These are phyloP conservation scores for Dioctria linearis DNA, from an alignment of 2,888 invertebrate genomes.

Conservation along the genomic window DNA sequence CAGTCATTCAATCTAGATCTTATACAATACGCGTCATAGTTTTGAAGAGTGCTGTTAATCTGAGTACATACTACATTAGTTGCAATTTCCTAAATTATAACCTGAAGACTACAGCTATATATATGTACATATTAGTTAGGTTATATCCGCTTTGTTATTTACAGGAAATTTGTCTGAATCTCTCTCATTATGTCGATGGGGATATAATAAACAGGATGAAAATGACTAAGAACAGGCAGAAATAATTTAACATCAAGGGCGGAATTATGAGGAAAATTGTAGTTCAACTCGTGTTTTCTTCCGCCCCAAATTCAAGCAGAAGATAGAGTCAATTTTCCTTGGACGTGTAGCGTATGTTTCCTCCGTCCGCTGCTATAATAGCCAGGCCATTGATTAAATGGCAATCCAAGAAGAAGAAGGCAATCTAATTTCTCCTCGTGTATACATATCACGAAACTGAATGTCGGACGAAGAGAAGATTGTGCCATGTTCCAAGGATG, in stretches of 20 bases:
- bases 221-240: background rate
- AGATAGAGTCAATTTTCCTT: slow-evolving; percentile 16
- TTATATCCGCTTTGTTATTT: too few species aligned
- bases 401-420: slow-evolving; percentile 11
- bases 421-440: slow-evolving; percentile 36
- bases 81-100: too few species aligned
- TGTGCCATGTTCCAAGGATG: background rate
- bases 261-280: background rate
- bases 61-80: too few species aligned
- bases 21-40: too few species aligned
- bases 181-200: too few species aligned
- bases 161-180: too few species aligned
- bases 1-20: too few species aligned
- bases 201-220: background rate
- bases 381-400: slow-evolving; percentile 18
- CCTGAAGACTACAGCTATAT: too few species aligned
- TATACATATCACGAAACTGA: background rate
- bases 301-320: background rate
- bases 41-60: too few species aligned
- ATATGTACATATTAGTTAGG: too few species aligned
- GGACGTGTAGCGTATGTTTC: background rate
- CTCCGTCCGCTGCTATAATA: background rate
- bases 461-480: slow-evolving; percentile 21
- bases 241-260: slow-evolving; percentile 3
- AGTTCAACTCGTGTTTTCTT: background rate